Evolutionary conservation across 2,888 invertebrate species (phyloP), one percentile per base, ranked within the genome.

Genomic region (Plutella xylostella): DNA sequence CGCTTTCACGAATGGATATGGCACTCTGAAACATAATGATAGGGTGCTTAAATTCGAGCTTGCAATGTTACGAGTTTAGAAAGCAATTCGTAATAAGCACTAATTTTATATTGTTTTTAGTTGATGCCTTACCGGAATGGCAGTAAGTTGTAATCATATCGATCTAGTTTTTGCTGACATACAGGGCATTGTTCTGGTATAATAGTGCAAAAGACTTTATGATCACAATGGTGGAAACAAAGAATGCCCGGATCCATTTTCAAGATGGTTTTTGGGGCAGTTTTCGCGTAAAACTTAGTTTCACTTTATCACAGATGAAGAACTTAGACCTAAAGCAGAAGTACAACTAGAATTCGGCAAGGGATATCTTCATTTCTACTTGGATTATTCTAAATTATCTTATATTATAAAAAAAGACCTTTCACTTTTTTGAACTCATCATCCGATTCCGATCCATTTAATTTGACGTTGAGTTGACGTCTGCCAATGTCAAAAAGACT

Each of bases 141-240:
- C 60, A 92, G 84, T 46, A 93, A 84, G 54, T 89, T 87, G 61
- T 92, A 85, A 69, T 89, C 87, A 53, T 83, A 83, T 72, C 80
- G 72, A 58, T 83, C 82, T 31, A 83, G 61, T 57, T 70, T 74
- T 54, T 85, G 84, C 54, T 86, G 83, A 74, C 96, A 96, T 56
- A 90, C 86, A 45, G 94, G 94, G 68, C 96, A 96, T 54, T 77
- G 73, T 61, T 88, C 86, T 40, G 94, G 94, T 62, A 96, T 85
- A 55, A 84, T 77, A 61, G 92, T 91, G 68, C 94, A 94, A 79
- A 95, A 94, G 56, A 95, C 89, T 80, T 91, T 90, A 52, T 90
- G 87, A 47, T 87, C 88, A 72, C 96, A 96, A 77, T 96, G 96
- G 84, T 94, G 92, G 78, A 94, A 94, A 85, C 96, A 96, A 70